Conservation (phyloP, 2,113 vertebrate species). For the Lycocorax pyrrhopterus region DNA sequence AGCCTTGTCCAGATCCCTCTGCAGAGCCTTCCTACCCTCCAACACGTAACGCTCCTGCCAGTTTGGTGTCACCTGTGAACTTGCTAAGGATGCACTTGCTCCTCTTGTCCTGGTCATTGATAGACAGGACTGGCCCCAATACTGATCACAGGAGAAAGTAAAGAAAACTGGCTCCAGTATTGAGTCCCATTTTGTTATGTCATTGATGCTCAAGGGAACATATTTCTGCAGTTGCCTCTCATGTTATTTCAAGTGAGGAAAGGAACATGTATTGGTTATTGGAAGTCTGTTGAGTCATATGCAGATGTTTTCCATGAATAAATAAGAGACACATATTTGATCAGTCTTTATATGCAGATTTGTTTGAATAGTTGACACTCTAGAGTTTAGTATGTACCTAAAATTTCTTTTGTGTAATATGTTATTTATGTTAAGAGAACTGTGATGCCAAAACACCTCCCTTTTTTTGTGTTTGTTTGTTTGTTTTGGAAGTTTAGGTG, state of each 20-base stretch:
- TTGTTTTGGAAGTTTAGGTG: background rate
- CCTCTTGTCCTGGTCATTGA: background rate
- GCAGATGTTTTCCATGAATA: background rate
- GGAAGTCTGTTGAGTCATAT: background rate
- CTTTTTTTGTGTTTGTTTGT: background rate
- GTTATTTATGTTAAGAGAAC: background rate
- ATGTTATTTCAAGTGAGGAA: background rate
- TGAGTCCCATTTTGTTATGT: background rate
- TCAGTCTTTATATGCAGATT: background rate
- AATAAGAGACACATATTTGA: background rate
- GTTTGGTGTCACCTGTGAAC: background rate
- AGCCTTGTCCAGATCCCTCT: background rate
- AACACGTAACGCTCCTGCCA: accelerated
- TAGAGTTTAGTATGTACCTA: background rate
- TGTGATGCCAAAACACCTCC: background rate
- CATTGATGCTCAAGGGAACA: background rate
- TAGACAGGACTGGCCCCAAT: background rate
- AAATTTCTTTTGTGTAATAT: background rate
- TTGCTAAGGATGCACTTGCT: background rate
- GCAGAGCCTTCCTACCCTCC: background rate
- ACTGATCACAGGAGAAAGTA: background rate
- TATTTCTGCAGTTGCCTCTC: background rate
- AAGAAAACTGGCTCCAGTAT: background rate
- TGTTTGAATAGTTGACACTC: background rate
- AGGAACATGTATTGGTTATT: background rate